phyloP scores from a whole-genome alignment of 2,113 vertebrate genomes.

The Pyrgilauda ruficollis region DNA sequence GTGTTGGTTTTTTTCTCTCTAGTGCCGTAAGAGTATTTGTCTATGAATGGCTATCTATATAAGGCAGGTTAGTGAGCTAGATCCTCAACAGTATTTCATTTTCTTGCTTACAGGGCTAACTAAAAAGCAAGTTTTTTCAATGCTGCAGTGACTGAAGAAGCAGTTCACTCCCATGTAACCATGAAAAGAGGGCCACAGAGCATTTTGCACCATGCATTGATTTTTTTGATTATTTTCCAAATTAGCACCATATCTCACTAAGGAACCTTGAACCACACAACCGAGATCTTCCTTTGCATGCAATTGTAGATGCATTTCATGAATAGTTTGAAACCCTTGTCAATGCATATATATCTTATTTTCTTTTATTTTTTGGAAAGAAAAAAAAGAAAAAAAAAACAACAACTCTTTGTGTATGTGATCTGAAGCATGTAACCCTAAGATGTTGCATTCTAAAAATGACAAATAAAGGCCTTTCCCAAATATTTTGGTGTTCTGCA shows the following conservation, averaged over 20 bases:
- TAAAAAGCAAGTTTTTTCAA: conserved; percentile 94
- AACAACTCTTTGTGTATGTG: conserved; percentile 96
- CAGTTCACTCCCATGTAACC: conserved; percentile 94
- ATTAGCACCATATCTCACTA: conserved; percentile 87
- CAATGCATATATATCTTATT: conserved; percentile 88
- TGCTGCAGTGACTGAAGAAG: conserved; percentile 97
- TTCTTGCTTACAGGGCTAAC: conserved; percentile 99
- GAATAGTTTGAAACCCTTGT: conserved; percentile 87
- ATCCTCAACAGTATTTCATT: conserved; percentile 92
- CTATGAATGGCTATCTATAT: conserved; percentile 75
- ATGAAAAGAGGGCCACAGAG: conserved; percentile 89
- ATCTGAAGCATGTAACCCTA: conserved; percentile 97
- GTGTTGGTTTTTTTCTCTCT: conserved; percentile 4
- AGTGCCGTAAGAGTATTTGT: conserved; percentile 55
- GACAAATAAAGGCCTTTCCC: conserved; percentile 99
- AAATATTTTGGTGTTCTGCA: conserved; percentile 94
- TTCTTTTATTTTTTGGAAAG: conserved; percentile 72
- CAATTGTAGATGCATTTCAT: conserved; percentile 88
- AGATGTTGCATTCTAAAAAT: conserved; percentile 97
- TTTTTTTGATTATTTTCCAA: conserved; percentile 72
- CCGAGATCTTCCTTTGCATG: conserved; percentile 93
- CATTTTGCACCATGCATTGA: conserved; percentile 88
- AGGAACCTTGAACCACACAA: conserved; percentile 83
- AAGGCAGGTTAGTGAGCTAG: conserved; percentile 87
- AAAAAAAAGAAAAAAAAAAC: conserved; percentile 48